Percentiles rank a stretch among this genome's conserved stretches.
Evolutionary conservation across 2,888 invertebrate genomes (phyloP).

Genomic region (Polymixis lichenea): DNA sequence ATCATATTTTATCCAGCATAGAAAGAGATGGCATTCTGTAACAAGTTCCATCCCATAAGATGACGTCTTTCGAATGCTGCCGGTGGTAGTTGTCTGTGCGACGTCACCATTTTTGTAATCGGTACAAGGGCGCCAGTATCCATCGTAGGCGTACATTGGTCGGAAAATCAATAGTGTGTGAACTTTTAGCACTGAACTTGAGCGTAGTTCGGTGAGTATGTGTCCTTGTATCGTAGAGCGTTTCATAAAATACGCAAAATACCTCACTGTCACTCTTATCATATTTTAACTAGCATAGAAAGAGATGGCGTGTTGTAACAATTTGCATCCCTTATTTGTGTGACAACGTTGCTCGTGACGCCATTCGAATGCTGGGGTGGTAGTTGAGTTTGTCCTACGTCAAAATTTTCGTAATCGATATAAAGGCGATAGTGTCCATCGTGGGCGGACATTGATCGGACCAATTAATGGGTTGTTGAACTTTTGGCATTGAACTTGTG

Average conservation of each 20-base stretch:
- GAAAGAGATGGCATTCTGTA: conserved; percentile 22
- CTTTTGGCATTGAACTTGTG: conserved; percentile 44
- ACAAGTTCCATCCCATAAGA: background rate
- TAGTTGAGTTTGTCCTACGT: conserved; percentile 16
- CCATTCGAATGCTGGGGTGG: conserved; percentile 6
- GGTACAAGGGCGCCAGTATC: conserved; percentile 24
- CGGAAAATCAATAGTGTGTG: background rate
- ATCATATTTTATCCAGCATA: background rate
- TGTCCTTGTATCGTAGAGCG: no score
- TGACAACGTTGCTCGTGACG: background rate
- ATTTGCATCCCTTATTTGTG: background rate
- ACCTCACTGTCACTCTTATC: background rate
- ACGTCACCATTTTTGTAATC: conserved; percentile 31
- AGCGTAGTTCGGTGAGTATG: no score
- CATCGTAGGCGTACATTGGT: background rate
- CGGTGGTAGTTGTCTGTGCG: background rate
- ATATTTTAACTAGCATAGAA: conserved; percentile 1
- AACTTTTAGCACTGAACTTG: no score
- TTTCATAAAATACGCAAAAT: background rate
- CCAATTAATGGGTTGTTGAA: conserved; percentile 23
- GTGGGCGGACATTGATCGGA: background rate
- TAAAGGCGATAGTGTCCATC: conserved; percentile 20
- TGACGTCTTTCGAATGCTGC: conserved; percentile 8
- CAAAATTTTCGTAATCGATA: conserved; percentile 22
- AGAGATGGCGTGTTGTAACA: conserved; percentile 14